These are phyloP conservation scores for Poecilobothrus nobilitatus DNA, from an alignment of 2,888 invertebrate genomes.

Conservation along the genomic window DNA sequence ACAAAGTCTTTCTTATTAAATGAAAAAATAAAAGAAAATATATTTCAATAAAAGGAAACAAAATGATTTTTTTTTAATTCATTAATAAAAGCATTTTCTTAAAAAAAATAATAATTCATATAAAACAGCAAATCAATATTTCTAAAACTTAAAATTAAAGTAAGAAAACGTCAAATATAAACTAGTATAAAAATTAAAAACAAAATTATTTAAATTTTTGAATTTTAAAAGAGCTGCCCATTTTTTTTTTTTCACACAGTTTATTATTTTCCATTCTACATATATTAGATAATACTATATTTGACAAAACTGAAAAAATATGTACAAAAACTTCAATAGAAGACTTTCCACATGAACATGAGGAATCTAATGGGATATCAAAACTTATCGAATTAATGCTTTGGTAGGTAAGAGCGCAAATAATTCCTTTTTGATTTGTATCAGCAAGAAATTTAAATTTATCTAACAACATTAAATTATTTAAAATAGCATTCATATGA, in stretches of 20 bases:
- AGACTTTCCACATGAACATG: not conserved
- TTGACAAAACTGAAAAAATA: not conserved
- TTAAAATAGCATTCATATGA: not conserved
- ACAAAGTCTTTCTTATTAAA: too few relatives aligned
- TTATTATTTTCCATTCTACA: not conserved
- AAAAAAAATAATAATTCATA: too few relatives aligned
- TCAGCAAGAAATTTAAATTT: not conserved
- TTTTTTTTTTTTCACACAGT: not conserved
- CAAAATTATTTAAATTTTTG: too few relatives aligned
- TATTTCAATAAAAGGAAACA: too few relatives aligned
- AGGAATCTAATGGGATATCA: not conserved
- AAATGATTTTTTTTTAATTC: too few relatives aligned
- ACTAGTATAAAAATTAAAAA: too few relatives aligned
- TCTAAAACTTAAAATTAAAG: too few relatives aligned
- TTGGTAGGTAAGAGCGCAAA: not conserved
- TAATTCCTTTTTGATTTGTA: constrained; percentile 4
- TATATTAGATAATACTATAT: not conserved
- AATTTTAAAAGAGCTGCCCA: not conserved
- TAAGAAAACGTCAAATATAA: too few relatives aligned
- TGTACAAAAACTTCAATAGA: not conserved
- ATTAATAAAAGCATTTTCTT: too few relatives aligned
- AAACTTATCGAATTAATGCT: not conserved
- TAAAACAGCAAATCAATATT: too few relatives aligned
- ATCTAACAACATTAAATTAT: not conserved
- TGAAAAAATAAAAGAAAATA: too few relatives aligned